Evolutionary conservation across 2,888 invertebrate genomes (phyloP), one percentile per base, ranked within the genome.

Genomic region (Cremastinae sp.): DNA sequence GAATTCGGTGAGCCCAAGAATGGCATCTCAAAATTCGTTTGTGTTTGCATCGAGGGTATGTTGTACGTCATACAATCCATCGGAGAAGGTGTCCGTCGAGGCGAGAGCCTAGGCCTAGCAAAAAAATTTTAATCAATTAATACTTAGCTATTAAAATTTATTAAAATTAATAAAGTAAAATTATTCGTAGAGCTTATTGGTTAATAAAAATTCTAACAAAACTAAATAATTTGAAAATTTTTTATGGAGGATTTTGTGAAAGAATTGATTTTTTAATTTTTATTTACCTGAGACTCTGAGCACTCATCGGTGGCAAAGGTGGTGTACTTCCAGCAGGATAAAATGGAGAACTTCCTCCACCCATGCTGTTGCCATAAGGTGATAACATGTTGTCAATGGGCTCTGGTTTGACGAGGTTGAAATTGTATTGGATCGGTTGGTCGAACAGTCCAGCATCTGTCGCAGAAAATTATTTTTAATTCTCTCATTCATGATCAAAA

Each of bases 321-420:
- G 81, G 74, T 5, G 79, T 65, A n/a, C 77, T 65, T 43, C 78
- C 76, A 4, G 81, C 56, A 7, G 83, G 62, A 53, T 83, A 85
- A 41, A 84, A 43, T 1, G 81, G 78, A 2, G 82, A 83, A 10
- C 81, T 74, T 37, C 80, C 78, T 55, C 76, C 80, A 16, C 74
- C 39, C 0, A 79, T 55, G 2, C 75, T 47, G 58, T 76, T 77
- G 10, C 82, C 83, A 12, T 79, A 84, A 0, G 81, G 53, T 9
- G 65, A 74, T 1, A 84, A 68, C 71, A 82, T 66, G 51, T 79
- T 81, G 2, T 84, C 87, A 14, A 75, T 58, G 22, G 87, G 86
- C 55, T 87, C 87, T 12, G 85, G 76, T 74, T 88, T 88, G 18
- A 87, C 74, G 28, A 85, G 78, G 53, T 85, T 85, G 72, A 83